Conservation (phyloP, 2,113 vertebrate genomes). For the Nesogale talazaci region DNA sequence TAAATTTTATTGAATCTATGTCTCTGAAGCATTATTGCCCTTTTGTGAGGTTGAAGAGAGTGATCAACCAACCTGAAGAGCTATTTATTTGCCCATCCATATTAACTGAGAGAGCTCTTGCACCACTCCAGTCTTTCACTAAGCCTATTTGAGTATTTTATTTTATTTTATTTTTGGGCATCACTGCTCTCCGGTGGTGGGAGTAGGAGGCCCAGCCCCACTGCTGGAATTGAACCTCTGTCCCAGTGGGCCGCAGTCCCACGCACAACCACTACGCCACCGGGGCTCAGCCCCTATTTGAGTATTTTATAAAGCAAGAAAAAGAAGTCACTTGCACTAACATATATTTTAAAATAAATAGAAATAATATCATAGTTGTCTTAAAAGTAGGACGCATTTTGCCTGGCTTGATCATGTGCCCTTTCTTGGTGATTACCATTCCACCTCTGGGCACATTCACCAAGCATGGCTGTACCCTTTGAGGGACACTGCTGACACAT, state of each 20-base stretch:
- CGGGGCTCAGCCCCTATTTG: too few species aligned
- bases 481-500: background rate
- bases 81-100: background rate
- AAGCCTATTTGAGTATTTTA: background rate
- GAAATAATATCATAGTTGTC: background rate
- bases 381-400: background rate
- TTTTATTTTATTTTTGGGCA: too few species aligned
- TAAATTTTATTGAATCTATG: background rate
- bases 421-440: background rate
- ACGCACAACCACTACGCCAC: too few species aligned
- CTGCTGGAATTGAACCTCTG: too few species aligned
- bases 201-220: too few species aligned
- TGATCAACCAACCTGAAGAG: background rate
- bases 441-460: background rate
- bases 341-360: background rate
- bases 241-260: too few species aligned
- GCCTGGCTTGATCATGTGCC: too few species aligned
- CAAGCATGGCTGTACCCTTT: background rate
- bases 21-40: background rate
- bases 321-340: background rate
- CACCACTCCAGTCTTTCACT: background rate
- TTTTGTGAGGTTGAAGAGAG: conserved; percentile 14
- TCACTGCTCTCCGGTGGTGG: too few species aligned
- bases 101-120: background rate
- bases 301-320: background rate